These are phyloP conservation scores for Fregata magnificens DNA, from an alignment of 2,113 vertebrate species.

Conservation along the genomic window DNA sequence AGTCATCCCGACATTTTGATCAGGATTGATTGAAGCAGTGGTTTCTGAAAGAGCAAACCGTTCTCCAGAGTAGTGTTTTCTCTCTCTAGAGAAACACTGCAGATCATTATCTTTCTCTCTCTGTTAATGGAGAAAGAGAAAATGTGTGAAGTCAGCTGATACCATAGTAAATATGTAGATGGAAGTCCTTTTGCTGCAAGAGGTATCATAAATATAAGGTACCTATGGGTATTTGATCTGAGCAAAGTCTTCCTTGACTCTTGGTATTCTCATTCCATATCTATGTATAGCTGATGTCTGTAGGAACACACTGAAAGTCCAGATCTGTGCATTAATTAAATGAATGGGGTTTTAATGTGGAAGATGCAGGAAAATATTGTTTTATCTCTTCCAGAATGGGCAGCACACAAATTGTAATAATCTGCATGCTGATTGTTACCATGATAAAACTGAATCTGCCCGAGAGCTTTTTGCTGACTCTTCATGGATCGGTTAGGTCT, in stretches of 20 bases:
- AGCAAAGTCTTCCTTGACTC: neutral
- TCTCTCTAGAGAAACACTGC: neutral
- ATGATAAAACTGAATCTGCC: neutral
- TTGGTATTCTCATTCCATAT: neutral
- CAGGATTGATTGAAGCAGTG: neutral
- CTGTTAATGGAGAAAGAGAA: conserved; percentile 12
- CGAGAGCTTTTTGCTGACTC: neutral
- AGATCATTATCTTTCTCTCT: neutral
- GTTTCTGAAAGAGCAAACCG: conserved; percentile 18
- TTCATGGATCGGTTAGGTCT: neutral
- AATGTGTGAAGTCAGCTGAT: neutral
- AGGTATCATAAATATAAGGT: neutral
- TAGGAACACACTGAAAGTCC: neutral
- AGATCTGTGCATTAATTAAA: neutral
- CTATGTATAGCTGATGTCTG: neutral
- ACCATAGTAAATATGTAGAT: neutral
- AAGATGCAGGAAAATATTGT: neutral
- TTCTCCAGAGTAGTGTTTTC: neutral
- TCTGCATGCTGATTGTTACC: neutral
- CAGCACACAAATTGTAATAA: neutral
- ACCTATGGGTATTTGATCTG: neutral
- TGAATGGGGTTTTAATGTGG: neutral
- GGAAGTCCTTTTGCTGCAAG: neutral
- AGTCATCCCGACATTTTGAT: neutral
- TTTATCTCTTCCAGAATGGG: neutral